phyloP scores from a whole-genome alignment of 2,113 vertebrate genomes.

The Pseudopodoces humilis region DNA sequence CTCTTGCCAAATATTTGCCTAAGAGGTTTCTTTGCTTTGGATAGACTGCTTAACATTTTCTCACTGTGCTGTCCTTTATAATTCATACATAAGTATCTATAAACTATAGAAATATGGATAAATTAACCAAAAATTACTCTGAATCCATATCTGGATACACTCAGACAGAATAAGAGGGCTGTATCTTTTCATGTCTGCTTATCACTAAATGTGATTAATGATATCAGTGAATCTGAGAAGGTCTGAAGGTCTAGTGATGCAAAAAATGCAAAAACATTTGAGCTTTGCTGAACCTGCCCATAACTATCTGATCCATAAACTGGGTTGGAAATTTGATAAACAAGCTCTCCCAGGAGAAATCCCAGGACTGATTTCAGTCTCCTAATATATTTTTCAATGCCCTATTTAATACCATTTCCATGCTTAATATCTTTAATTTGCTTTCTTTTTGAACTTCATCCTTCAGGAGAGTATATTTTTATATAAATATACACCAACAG shows the following conservation, averaged over 20 bases:
- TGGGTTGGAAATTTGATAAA: background rate
- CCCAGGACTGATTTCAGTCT: background rate
- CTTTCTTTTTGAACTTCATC: background rate
- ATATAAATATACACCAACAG: background rate
- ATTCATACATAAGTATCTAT: background rate
- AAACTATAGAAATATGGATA: background rate
- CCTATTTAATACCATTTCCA: background rate
- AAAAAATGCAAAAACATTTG: background rate
- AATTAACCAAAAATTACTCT: background rate
- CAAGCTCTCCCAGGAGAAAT: background rate
- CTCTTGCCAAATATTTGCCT: background rate
- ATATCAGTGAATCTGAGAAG: background rate
- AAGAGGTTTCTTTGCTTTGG: background rate
- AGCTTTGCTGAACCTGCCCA: background rate
- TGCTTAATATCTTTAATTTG: background rate
- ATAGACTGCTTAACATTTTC: background rate
- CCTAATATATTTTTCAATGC: background rate
- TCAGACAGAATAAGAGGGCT: background rate
- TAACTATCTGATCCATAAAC: background rate
- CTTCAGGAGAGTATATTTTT: background rate
- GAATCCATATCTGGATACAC: background rate
- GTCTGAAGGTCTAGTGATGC: background rate
- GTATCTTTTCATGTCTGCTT: background rate
- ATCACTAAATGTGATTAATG: background rate
- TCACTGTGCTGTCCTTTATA: background rate